Evolutionary conservation across 2,888 invertebrate species (phyloP).

Genomic region (Heliconius sara): DNA sequence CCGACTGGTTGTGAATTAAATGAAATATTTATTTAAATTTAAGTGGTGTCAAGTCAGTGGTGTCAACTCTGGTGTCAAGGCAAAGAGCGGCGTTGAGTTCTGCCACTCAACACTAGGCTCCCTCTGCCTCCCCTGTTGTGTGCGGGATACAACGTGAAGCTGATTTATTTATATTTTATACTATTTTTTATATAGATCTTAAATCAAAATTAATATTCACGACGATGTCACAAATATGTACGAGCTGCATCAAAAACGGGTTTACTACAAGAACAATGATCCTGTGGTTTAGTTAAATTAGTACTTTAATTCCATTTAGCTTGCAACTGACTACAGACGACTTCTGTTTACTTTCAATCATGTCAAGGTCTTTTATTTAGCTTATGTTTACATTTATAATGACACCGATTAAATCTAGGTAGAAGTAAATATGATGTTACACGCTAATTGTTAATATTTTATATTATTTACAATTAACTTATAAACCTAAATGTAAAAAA

Average conservation of each 20-base stretch:
- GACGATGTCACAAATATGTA: background rate
- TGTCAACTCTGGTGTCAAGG: too few relatives aligned
- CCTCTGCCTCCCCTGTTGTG: too few relatives aligned
- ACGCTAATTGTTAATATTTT: background rate
- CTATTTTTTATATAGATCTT: too few relatives aligned
- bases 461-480: background rate
- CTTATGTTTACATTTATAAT: constrained; percentile 16
- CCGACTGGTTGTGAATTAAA: too few relatives aligned
- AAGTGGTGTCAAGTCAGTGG: too few relatives aligned
- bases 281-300: constrained; percentile 66
- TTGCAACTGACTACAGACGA: constrained; percentile 33
- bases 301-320: constrained; percentile 46
- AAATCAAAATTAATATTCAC: background rate
- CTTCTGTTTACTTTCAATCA: constrained; percentile 42
- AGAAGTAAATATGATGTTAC: background rate
- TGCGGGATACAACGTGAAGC: too few relatives aligned
- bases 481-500: too few relatives aligned
- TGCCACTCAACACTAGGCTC: too few relatives aligned
- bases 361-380: constrained; percentile 49
- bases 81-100: too few relatives aligned
- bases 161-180: too few relatives aligned
- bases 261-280: constrained; percentile 52
- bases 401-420: constrained; percentile 15
- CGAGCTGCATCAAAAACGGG: constrained; percentile 34
- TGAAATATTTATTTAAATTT: too few relatives aligned